A percentile compares a stretch with the other conserved stretches of the same genome.
Conservation (phyloP, 2,888 invertebrate species). For the Morpho helenor region DNA sequence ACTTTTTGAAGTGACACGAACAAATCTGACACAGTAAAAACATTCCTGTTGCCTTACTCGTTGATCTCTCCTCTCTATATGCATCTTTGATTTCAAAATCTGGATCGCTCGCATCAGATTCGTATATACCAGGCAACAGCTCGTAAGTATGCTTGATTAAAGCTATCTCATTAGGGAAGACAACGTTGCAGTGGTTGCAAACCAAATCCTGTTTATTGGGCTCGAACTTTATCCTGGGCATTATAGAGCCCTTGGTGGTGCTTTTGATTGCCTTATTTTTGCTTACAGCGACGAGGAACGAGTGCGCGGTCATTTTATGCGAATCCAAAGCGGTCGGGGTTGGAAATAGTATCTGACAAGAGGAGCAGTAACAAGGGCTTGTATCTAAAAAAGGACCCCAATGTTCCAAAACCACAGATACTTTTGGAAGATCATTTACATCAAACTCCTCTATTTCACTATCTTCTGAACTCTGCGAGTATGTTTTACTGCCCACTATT, state of each 20-base stretch:
- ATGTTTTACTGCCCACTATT: slow-evolving; percentile 17
- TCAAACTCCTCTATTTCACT: not conserved
- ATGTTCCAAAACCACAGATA: slow-evolving; percentile 21
- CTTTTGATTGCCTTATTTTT: slow-evolving; percentile 28
- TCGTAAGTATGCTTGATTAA: slow-evolving; percentile 26
- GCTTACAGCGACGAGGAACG: slow-evolving; percentile 23
- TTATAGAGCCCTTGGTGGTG: slow-evolving; percentile 19
- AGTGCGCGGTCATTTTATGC: slow-evolving; percentile 26
- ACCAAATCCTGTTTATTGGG: slow-evolving; percentile 9
- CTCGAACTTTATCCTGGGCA: not conserved
- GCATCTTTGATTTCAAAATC: slow-evolving; percentile 7
- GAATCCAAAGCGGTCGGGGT: slow-evolving; percentile 24
- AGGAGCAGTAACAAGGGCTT: slow-evolving; percentile 20
- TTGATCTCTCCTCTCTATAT: not conserved
- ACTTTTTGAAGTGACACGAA: slow-evolving; percentile 11
- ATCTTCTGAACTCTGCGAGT: not conserved
- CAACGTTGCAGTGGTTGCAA: slow-evolving; percentile 25
- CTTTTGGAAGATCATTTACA: slow-evolving; percentile 8
- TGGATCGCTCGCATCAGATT: slow-evolving; percentile 4
- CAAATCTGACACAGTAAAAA: slow-evolving; percentile 16
- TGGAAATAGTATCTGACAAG: slow-evolving; percentile 25
- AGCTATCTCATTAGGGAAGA: slow-evolving; percentile 21
- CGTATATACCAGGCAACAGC: slow-evolving; percentile 17
- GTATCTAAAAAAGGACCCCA: slow-evolving; percentile 18
- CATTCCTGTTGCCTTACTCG: not conserved